Evolutionary conservation across 2,888 invertebrate species (phyloP).

Genomic region (Fragum fragum): DNA sequence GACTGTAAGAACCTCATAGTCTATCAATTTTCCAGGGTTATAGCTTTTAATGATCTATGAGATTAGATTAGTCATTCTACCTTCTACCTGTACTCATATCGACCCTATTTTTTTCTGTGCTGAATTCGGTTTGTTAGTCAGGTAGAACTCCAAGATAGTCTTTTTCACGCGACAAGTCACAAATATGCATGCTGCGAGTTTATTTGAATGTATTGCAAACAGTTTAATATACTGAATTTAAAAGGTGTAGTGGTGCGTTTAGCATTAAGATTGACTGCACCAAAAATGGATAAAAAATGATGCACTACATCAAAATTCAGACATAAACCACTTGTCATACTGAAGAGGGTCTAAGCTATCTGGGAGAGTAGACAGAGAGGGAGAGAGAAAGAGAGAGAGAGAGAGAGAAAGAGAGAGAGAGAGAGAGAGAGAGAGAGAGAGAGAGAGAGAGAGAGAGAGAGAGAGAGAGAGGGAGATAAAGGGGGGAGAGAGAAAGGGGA

Average conservation of each 20-base stretch:
- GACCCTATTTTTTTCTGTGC: too few species aligned
- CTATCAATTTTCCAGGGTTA: too few species aligned
- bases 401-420: constrained; percentile 24
- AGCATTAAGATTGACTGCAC: not conserved
- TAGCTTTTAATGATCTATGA: too few species aligned
- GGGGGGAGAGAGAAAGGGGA: too few species aligned
- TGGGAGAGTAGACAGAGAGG: constrained; percentile 24
- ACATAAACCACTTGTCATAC: too few species aligned
- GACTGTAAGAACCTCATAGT: too few species aligned
- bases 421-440: constrained; percentile 49
- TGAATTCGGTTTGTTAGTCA: too few species aligned
- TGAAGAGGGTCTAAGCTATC: too few species aligned
- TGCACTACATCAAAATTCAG: not conserved
- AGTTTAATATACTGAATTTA: not conserved
- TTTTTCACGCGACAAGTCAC: too few species aligned
- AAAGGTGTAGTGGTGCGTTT: not conserved
- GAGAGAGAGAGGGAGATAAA: constrained; percentile 16
- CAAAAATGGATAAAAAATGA: not conserved
- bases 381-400: constrained; percentile 43
- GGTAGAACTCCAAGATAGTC: too few species aligned
- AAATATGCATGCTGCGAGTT: not conserved
- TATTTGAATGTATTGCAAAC: not conserved
- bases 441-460: constrained; percentile 7
- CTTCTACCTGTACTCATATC: too few species aligned
- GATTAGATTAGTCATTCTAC: too few species aligned